Percentiles rank a stretch among this genome's conserved stretches.
phyloP scores from a whole-genome alignment of 2,113 vertebrate species.

The Sylvia atricapilla region DNA sequence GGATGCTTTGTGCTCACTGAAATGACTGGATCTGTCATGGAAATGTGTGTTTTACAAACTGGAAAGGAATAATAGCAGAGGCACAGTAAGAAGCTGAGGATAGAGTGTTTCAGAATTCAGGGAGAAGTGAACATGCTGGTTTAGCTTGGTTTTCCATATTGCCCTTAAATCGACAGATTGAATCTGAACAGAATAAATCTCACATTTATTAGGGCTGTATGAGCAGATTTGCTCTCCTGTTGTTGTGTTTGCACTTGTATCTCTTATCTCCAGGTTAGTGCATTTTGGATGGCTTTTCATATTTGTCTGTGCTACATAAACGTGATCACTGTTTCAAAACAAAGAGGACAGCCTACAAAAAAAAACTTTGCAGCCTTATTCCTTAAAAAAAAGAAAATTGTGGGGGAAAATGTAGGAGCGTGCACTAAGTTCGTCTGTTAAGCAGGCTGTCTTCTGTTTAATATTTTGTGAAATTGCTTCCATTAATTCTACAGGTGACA shows the following conservation, averaged over 20 bases:
- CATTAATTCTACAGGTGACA: conserved; percentile 89
- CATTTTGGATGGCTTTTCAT: neutral
- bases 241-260: neutral
- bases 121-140: neutral
- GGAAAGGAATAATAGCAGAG: conserved; percentile 11
- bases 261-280: neutral
- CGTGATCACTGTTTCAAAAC: neutral
- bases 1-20: conserved; percentile 11
- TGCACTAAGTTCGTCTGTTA: conserved; percentile 28
- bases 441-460: conserved; percentile 74
- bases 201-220: neutral
- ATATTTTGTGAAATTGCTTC: conserved; percentile 93
- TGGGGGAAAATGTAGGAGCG: neutral
- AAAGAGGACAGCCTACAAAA: neutral
- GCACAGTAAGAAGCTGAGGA: neutral
- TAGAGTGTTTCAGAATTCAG: neutral
- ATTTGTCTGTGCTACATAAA: neutral
- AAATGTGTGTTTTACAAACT: neutral
- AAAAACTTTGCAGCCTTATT: neutral
- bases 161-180: neutral
- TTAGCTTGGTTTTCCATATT: neutral
- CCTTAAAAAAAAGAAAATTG: neutral
- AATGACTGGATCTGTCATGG: neutral
- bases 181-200: neutral
- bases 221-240: neutral